phyloP scores from a whole-genome alignment of 1,140 invertebrate genomes.

The Rhynchophorus ferrugineus region DNA sequence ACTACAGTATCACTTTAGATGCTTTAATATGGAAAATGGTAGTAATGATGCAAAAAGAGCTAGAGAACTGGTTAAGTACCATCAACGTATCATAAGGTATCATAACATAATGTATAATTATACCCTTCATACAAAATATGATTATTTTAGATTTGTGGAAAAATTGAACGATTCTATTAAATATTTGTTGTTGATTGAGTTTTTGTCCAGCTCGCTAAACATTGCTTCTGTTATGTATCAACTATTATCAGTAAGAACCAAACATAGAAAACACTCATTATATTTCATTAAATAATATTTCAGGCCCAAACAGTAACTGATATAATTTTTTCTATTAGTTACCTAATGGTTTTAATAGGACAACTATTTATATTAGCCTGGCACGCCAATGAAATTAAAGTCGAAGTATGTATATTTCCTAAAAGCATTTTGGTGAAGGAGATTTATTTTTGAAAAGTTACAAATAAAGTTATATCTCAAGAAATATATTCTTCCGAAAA shows the following conservation, averaged over 20 bases:
- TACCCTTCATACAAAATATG: too few relatives aligned
- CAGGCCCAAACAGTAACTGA: not conserved
- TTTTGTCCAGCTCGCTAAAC: not conserved
- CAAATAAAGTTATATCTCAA: too few relatives aligned
- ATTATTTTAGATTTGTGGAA: not conserved
- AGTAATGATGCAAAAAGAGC: not conserved
- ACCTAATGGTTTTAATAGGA: not conserved
- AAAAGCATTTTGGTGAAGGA: too few relatives aligned
- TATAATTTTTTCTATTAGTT: not conserved
- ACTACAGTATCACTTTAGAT: constrained; percentile 4
- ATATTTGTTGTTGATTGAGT: not conserved
- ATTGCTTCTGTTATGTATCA: not conserved
- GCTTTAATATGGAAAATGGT: not conserved
- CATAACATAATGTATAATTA: too few relatives aligned
- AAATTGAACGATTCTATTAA: not conserved
- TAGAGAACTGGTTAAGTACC: not conserved
- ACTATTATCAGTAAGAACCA: not conserved
- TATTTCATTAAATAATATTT: not conserved
- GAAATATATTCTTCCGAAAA: too few relatives aligned
- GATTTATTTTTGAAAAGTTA: too few relatives aligned
- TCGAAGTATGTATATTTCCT: not conserved
- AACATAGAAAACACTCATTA: not conserved
- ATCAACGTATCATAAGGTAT: constrained; percentile 7
- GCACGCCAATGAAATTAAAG: not conserved
- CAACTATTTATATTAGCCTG: not conserved